Evolutionary conservation across 2,888 invertebrate genomes (phyloP).

Genomic region (Mesoligia furuncula): DNA sequence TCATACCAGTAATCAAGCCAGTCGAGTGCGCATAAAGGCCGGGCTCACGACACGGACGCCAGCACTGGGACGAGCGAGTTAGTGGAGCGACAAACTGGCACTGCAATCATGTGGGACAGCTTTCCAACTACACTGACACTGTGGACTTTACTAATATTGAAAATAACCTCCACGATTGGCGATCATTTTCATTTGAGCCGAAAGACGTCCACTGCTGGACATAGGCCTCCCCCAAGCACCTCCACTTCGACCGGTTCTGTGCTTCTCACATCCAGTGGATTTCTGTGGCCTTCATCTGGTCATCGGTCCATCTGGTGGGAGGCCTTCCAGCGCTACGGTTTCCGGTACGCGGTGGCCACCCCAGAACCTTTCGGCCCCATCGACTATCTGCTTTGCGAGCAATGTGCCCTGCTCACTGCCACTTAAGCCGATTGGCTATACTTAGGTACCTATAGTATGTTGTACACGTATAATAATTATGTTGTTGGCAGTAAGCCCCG

Average conservation of each 20-base stretch:
- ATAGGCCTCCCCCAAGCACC: neutral
- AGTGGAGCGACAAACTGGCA: conserved; percentile 57
- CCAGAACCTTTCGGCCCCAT: too few relatives aligned
- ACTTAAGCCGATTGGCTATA: neutral
- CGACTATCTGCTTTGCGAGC: too few relatives aligned
- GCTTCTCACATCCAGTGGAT: neutral
- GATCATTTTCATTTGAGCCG: neutral
- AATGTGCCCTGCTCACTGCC: neutral
- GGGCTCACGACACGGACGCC: conserved; percentile 41
- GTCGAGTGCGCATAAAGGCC: conserved; percentile 51
- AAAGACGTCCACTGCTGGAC: neutral
- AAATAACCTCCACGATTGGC: neutral
- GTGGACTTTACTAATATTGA: conserved; percentile 2
- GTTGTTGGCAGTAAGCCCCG: neutral
- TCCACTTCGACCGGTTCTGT: neutral
- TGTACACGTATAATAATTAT: neutral
- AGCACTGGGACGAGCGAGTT: conserved; percentile 43
- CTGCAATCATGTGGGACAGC: conserved; percentile 58
- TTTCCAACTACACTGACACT: conserved; percentile 44
- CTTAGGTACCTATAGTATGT: neutral
- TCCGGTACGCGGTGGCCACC: too few relatives aligned
- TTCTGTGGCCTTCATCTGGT: too few relatives aligned
- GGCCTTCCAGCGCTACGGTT: too few relatives aligned
- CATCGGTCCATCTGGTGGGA: too few relatives aligned
- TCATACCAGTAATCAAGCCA: conserved; percentile 17